Evolutionary conservation across 2,888 invertebrate species (phyloP), one percentile per base, ranked within the genome.

Genomic region (Branchinecta sandiegonensis): DNA sequence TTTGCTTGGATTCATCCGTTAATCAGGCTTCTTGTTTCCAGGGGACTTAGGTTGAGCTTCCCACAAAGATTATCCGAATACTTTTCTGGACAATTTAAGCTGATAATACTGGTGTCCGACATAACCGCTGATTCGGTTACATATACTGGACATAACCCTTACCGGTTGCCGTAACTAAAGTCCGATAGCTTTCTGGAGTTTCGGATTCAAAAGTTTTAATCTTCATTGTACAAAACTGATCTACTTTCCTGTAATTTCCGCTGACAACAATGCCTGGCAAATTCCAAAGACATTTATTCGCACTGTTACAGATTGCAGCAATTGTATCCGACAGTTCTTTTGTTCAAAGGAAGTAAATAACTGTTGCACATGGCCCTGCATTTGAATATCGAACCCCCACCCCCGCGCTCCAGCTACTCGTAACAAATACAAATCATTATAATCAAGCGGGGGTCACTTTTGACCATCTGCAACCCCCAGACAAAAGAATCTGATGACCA

Each of bases 261-360:
- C n/a, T 56, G 56, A 14, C n/a, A n/a, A 56, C 56, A 56, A 56
- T 56, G 17, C 56, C 17, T 56, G n/a, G 56, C 56, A 56, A 56
- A 56, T 56, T 56, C 56, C 56, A 56, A n/a, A 17, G 14, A 14
- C 56, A 56, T 56, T 56, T 14, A 14, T 56, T 56, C 37, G 6
- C 37, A 37, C 4, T 37, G 37, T 37, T 37, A 37, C 37, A 37
- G 56, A 17, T 56, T 17, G 56, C n/a, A 17, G 17, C 56, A 17
- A 56, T 56, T 56, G 14, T 17, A 17, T 56, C 56, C 56, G 17
- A 56, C 56, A 56, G n/a, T 14, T 56, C 56, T 56, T 56, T 56
- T 56, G 56, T 56, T 56, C 56, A n/a, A 56, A 56, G n/a, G 56
- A 56, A 56, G 56, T 56, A 56, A 56, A 56, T 56, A 56, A 56